Evolutionary conservation across 1,140 invertebrate genomes (phyloP).

Genomic region (Calliphora vicina): DNA sequence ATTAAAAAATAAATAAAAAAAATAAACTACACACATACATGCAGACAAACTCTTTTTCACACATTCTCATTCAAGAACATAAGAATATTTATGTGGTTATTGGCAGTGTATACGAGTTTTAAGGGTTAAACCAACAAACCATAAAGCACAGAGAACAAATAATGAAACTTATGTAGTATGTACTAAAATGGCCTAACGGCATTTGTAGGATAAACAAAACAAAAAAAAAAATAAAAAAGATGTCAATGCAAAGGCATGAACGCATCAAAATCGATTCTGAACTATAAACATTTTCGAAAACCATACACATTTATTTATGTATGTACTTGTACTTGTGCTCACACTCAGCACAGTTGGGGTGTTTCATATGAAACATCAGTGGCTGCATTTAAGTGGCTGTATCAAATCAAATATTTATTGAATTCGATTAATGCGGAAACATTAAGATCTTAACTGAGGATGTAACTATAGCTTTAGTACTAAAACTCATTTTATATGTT

Average conservation of each 20-base stretch:
- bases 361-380: too few species aligned
- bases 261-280: constrained; percentile 23
- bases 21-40: not conserved
- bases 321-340: too few species aligned
- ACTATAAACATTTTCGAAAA: not conserved
- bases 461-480: too few species aligned
- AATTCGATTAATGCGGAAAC: too few species aligned
- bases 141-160: constrained; percentile 9
- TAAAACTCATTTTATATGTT: too few species aligned
- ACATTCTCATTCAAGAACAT: not conserved
- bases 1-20: not conserved
- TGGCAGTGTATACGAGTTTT: not conserved
- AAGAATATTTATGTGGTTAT: too few species aligned
- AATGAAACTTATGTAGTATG: not conserved
- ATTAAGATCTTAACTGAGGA: too few species aligned
- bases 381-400: too few species aligned
- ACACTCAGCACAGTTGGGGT: too few species aligned
- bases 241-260: constrained; percentile 23
- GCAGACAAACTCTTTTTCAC: not conserved
- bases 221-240: not conserved
- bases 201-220: not conserved
- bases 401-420: too few species aligned
- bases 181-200: constrained; percentile 3
- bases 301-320: too few species aligned
- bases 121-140: constrained; percentile 15